Conservation (phyloP, 2,113 vertebrate species). For the Addax nasomaculatus region DNA sequence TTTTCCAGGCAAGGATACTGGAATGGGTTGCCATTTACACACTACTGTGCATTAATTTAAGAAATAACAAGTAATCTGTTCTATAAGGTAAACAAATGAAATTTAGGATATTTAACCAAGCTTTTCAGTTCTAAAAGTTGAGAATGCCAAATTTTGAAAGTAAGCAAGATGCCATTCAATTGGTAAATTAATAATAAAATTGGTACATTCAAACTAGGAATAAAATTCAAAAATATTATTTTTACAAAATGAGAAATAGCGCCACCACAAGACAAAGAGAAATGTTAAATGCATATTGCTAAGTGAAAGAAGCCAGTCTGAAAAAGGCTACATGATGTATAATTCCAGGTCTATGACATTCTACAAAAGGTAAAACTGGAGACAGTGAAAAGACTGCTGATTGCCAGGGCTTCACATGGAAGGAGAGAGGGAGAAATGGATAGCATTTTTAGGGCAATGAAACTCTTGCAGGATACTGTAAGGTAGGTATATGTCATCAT, state of each 20-base stretch:
- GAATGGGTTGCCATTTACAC: background rate
- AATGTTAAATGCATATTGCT: background rate
- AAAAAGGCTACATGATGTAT: background rate
- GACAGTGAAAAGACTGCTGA: background rate
- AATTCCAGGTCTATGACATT: background rate
- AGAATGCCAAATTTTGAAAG: background rate
- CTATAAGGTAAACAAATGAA: background rate
- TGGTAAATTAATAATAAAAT: background rate
- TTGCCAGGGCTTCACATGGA: background rate
- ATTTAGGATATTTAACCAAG: background rate
- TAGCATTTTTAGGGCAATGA: background rate
- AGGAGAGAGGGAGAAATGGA: background rate
- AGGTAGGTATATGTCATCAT: background rate
- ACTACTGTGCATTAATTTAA: background rate
- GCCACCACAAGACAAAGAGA: background rate
- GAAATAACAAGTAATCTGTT: background rate
- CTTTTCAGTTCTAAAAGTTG: background rate
- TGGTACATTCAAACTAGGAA: background rate
- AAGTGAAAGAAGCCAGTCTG: background rate
- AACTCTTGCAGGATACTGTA: background rate
- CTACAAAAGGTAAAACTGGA: background rate
- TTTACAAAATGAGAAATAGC: background rate
- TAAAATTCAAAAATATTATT: background rate
- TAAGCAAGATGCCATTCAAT: background rate
- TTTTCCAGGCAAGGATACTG: too few relatives aligned